Conservation (phyloP, 2,797 vertebrate genomes). For the Enteromius paludinosus region DNA sequence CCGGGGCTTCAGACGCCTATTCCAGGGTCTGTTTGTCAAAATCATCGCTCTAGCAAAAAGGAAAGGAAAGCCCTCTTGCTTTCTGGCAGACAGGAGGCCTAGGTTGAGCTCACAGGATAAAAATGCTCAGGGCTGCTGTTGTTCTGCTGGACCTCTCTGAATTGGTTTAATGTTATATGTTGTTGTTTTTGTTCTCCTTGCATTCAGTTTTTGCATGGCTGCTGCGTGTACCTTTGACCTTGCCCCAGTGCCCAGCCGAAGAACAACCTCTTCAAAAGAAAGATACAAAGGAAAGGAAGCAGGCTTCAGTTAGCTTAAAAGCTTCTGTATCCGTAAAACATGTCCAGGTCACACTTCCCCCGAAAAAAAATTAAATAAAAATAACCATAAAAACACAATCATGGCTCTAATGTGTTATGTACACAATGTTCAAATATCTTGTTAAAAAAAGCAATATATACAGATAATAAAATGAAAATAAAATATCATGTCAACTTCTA, state of each 20-base stretch:
- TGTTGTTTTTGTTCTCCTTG: neutral
- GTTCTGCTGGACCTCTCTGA: slow-evolving; percentile 12
- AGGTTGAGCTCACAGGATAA: slow-evolving; percentile 28
- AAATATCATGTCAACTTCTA: neutral
- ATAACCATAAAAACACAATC: neutral
- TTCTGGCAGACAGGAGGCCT: neutral
- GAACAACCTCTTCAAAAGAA: slow-evolving; percentile 7
- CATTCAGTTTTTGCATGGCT: neutral
- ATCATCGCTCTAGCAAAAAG: slow-evolving; percentile 15
- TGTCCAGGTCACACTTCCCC: neutral
- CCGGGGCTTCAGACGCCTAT: neutral
- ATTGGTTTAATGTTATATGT: neutral
- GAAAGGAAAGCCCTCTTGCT: slow-evolving; percentile 5
- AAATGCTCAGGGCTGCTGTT: slow-evolving; percentile 17
- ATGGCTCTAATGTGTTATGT: neutral
- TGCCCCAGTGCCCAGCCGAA: neutral
- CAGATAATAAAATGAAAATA: neutral
- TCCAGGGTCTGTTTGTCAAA: slow-evolving; percentile 31
- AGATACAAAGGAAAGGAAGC: neutral
- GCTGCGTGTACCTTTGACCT: slow-evolving; percentile 22
- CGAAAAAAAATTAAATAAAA: neutral
- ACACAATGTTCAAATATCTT: neutral
- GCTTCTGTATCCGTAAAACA: neutral
- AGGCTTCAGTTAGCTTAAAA: neutral
- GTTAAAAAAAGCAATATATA: neutral